Conservation (phyloP, 2,797 vertebrate genomes). For the Argyrosomus regius region DNA sequence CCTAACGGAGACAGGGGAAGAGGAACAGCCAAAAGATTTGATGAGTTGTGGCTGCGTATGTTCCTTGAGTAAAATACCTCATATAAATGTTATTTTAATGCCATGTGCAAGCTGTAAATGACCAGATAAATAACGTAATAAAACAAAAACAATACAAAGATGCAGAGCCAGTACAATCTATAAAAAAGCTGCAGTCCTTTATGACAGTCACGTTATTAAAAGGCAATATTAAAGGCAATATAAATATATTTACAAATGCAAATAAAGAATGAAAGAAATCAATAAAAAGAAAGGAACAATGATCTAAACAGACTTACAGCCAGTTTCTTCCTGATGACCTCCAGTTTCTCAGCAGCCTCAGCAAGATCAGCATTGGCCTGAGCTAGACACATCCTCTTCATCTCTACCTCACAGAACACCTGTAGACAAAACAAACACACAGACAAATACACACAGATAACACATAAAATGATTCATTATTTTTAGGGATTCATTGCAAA, state of each 20-base stretch:
- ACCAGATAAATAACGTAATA: background rate
- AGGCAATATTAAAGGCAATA: too few relatives aligned
- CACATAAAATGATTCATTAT: background rate
- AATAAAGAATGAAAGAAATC: background rate
- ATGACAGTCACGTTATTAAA: background rate
- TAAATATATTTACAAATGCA: background rate
- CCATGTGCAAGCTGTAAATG: background rate
- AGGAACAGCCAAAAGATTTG: slow-evolving; percentile 76
- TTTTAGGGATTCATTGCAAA: background rate
- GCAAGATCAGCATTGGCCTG: slow-evolving; percentile 86
- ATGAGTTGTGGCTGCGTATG: background rate
- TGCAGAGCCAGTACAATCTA: background rate
- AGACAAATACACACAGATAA: too few relatives aligned
- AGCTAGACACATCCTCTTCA: slow-evolving; percentile 84
- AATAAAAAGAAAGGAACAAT: background rate
- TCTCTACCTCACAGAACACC: slow-evolving; percentile 85
- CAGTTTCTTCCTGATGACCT: slow-evolving; percentile 85
- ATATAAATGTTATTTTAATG: background rate
- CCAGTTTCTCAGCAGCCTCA: slow-evolving; percentile 86
- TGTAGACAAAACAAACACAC: slow-evolving; percentile 46
- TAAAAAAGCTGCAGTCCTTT: background rate
- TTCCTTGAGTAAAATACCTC: slow-evolving; percentile 2
- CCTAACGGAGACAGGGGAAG: slow-evolving; percentile 76
- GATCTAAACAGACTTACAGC: slow-evolving; percentile 67
- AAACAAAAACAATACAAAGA: background rate